These are phyloP conservation scores for Mactra quadrangularis DNA, from an alignment of 1,140 invertebrate species.

Conservation along the genomic window DNA sequence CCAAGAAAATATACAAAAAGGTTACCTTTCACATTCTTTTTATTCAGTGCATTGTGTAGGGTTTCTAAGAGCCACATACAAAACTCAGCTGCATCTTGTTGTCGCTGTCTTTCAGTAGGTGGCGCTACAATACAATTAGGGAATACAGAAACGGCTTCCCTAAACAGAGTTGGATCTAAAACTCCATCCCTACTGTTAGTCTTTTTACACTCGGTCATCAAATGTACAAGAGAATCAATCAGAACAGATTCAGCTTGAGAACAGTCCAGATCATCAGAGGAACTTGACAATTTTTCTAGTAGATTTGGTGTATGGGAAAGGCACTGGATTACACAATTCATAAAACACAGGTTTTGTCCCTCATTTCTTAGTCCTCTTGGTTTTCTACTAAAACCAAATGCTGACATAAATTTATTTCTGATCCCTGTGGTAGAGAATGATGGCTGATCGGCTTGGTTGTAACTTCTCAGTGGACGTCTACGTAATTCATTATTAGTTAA, in stretches of 20 bases:
- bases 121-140: constrained; percentile 68
- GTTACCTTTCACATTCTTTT: constrained; percentile 61
- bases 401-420: constrained; percentile 73
- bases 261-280: constrained; percentile 72
- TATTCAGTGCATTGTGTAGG: constrained; percentile 78
- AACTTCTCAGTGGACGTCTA: constrained; percentile 69
- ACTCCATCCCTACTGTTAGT: constrained; percentile 27
- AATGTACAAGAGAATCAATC: constrained; percentile 71
- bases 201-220: constrained; percentile 70
- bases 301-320: constrained; percentile 77
- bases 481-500: constrained; percentile 66
- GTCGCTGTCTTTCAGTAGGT: constrained; percentile 71
- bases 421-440: constrained; percentile 52
- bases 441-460: background rate
- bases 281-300: constrained; percentile 69
- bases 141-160: constrained; percentile 72
- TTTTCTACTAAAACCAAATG: constrained; percentile 69
- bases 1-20: background rate
- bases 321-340: constrained; percentile 82
- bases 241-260: constrained; percentile 74
- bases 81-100: constrained; percentile 82
- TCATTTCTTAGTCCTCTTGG: constrained; percentile 79
- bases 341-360: constrained; percentile 81
- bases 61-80: constrained; percentile 81
- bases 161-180: constrained; percentile 70